These are phyloP conservation scores for Zoanthus sansibaricus DNA, from an alignment of 92 coral and sea anemone genomes.

Conservation along the genomic window DNA sequence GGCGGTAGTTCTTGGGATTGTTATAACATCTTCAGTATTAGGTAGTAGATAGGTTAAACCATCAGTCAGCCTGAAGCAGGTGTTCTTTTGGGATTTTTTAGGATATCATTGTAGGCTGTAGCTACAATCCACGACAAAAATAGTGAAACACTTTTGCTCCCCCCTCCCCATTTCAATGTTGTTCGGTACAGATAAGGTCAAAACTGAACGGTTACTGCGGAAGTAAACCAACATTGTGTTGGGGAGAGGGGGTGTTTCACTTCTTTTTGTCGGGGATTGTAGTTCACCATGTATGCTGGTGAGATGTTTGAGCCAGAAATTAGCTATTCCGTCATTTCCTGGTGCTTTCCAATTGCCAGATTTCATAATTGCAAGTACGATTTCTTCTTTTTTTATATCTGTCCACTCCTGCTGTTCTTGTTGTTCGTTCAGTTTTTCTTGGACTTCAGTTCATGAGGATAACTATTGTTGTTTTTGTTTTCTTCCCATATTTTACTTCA, in stretches of 20 bases:
- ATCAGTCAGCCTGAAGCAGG: not conserved
- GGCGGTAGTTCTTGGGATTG: not conserved
- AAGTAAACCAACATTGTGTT: too few species aligned
- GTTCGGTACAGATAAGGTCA: too few species aligned
- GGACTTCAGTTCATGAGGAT: not conserved
- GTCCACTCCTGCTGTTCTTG: not conserved
- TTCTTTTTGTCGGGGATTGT: too few species aligned
- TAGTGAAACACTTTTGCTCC: too few species aligned
- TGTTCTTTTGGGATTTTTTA: not conserved
- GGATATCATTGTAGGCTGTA: not conserved
- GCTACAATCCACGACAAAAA: not conserved
- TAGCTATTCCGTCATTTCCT: not conserved
- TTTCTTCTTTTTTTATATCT: not conserved
- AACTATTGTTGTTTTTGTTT: too few species aligned
- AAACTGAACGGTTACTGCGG: too few species aligned
- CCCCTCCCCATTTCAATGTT: too few species aligned
- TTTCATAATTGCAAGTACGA: not conserved
- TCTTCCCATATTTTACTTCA: too few species aligned
- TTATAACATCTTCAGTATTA: not conserved
- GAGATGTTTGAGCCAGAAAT: not conserved
- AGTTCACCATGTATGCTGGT: not conserved
- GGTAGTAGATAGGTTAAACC: conserved; percentile 3
- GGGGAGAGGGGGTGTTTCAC: too few species aligned
- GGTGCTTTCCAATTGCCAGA: not conserved
- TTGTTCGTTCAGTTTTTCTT: not conserved